Evolutionary conservation across 2,888 invertebrate genomes (phyloP).

Genomic region (Harmothoe impar): DNA sequence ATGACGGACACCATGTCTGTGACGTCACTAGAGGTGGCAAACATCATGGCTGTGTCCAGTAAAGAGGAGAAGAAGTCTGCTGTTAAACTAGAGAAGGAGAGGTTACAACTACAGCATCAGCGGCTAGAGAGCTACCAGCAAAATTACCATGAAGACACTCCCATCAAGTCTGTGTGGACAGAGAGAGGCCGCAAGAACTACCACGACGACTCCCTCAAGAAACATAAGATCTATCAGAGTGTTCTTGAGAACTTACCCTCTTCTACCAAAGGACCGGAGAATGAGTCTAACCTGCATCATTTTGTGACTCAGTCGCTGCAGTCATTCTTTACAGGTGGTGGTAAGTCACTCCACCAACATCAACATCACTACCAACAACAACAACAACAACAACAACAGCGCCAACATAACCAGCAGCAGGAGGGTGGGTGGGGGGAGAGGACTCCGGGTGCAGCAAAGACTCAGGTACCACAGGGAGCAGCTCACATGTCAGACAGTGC

Average conservation of each 20-base stretch:
- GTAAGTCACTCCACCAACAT: too few relatives aligned
- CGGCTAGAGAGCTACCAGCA: constrained; percentile 50
- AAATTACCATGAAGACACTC: neutral
- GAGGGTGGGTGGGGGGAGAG: too few relatives aligned
- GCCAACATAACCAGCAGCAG: neutral
- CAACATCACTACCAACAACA: too few relatives aligned
- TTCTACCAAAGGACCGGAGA: neutral
- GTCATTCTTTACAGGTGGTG: constrained; percentile 5
- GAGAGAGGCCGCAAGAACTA: neutral
- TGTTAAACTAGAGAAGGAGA: constrained; percentile 41
- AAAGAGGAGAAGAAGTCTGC: constrained; percentile 49
- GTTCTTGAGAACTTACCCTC: constrained; percentile 41
- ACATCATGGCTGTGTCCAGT: constrained; percentile 16
- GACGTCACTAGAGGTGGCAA: constrained; percentile 51
- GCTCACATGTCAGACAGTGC: neutral
- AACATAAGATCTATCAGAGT: constrained; percentile 39
- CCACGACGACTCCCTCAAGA: constrained; percentile 28
- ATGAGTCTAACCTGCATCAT: constrained; percentile 2
- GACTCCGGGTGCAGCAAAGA: neutral
- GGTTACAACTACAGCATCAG: constrained; percentile 46
- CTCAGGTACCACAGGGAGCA: neutral
- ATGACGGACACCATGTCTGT: constrained; percentile 58
- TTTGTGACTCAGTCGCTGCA: constrained; percentile 56
- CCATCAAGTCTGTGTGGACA: neutral
- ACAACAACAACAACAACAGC: too few relatives aligned